Conservation (phyloP, 2,113 vertebrate species). For the Corythoichthys haematopterus region DNA sequence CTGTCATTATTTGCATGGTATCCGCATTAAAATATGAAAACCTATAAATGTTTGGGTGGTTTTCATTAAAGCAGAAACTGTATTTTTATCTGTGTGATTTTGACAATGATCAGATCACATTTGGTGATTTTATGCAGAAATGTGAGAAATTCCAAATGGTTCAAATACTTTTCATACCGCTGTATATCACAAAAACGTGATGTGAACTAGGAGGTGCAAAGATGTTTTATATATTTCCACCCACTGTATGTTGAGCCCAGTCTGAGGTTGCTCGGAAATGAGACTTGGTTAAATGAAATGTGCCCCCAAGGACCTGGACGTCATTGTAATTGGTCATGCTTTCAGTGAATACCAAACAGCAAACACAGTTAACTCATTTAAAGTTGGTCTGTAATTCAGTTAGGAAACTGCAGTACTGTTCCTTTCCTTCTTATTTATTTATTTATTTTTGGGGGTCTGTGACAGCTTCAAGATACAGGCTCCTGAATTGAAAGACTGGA, state of each 20-base stretch:
- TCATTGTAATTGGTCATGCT: conserved; percentile 37
- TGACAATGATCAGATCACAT: too few species aligned
- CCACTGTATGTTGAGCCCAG: neutral
- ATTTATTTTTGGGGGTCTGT: neutral
- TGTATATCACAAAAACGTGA: neutral
- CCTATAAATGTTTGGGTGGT: too few species aligned
- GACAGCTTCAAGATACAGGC: conserved; percentile 19
- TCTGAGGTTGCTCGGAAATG: conserved; percentile 11
- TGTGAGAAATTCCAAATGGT: too few species aligned
- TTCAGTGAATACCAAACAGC: conserved; percentile 25
- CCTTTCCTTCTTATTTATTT: neutral
- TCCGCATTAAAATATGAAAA: too few species aligned
- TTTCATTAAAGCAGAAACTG: too few species aligned
- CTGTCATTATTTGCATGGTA: too few species aligned
- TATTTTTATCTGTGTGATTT: too few species aligned
- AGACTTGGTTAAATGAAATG: conserved; percentile 6
- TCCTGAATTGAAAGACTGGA: neutral
- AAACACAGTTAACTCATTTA: conserved; percentile 13
- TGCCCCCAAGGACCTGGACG: conserved; percentile 25
- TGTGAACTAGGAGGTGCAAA: neutral
- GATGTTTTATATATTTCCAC: neutral
- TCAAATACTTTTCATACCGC: too few species aligned
- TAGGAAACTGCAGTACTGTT: conserved; percentile 29
- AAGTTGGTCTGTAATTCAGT: conserved; percentile 24
- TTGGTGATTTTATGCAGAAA: too few species aligned